These are phyloP conservation scores for Microplitis manilae DNA, from an alignment of 2,888 invertebrate genomes.

Conservation along the genomic window DNA sequence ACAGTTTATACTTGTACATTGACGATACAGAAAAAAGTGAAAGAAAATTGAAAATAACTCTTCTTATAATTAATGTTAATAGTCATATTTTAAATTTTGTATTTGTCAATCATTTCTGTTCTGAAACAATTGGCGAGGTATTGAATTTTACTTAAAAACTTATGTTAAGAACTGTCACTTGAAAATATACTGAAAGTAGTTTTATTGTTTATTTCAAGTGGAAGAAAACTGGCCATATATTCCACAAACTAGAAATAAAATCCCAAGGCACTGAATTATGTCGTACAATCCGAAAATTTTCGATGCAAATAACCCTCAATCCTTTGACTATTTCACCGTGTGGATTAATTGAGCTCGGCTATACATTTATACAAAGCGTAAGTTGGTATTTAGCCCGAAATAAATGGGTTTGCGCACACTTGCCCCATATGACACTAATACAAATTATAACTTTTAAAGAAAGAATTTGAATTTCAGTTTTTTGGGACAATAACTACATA, in stretches of 20 bases:
- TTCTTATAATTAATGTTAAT: background rate
- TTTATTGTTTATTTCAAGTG: conserved; percentile 24
- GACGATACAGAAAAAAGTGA: background rate
- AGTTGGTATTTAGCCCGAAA: too few relatives aligned
- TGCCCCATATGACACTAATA: too few relatives aligned
- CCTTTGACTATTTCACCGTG: conserved; percentile 46
- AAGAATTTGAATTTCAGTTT: background rate
- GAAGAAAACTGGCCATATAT: conserved; percentile 34
- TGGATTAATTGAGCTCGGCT: conserved; percentile 47
- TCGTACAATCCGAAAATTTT: conserved; percentile 45
- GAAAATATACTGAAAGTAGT: too few relatives aligned
- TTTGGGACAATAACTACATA: background rate
- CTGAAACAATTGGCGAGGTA: conserved; percentile 36
- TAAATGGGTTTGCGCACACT: too few relatives aligned
- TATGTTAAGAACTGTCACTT: too few relatives aligned
- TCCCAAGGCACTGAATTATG: conserved; percentile 25
- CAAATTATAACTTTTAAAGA: too few relatives aligned
- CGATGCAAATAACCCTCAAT: conserved; percentile 47
- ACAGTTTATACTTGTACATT: conserved; percentile 12
- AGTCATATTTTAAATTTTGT: conserved; percentile 16
- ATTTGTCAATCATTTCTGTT: conserved; percentile 30
- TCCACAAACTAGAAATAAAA: conserved; percentile 27
- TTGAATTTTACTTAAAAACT: background rate
- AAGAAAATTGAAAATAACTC: background rate
- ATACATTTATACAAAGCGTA: conserved; percentile 41